Evolutionary conservation across 1,140 invertebrate species (phyloP).

Genomic region (Gonatopus flavifemur): DNA sequence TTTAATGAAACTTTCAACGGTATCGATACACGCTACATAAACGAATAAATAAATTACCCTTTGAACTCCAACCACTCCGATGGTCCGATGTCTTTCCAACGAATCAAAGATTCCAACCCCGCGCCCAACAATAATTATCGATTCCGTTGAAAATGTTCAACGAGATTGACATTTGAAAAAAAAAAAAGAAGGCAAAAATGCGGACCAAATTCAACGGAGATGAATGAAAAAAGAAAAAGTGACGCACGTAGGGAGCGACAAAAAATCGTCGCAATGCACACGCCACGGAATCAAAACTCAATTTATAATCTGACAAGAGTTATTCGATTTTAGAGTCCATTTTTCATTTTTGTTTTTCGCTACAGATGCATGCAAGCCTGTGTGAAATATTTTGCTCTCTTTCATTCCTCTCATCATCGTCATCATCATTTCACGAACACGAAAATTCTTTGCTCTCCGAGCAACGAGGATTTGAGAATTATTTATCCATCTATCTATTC

Average conservation of each 20-base stretch:
- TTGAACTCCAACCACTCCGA: too few species aligned
- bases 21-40: too few species aligned
- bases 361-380: slow-evolving; percentile 26
- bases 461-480: slow-evolving; percentile 1
- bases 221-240: slow-evolving; percentile 36
- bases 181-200: slow-evolving; percentile 13
- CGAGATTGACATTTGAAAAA: slow-evolving; percentile 27
- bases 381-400: too few species aligned
- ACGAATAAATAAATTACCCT: too few species aligned
- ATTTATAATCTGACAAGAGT: slow-evolving; percentile 53
- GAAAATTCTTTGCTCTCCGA: not conserved
- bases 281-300: slow-evolving; percentile 45
- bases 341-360: slow-evolving; percentile 41
- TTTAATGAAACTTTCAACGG: too few species aligned
- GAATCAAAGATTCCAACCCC: too few species aligned
- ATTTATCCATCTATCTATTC: too few species aligned
- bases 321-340: slow-evolving; percentile 54
- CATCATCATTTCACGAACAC: not conserved
- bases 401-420: too few species aligned
- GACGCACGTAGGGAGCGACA: slow-evolving; percentile 20
- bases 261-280: slow-evolving; percentile 26
- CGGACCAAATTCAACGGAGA: slow-evolving; percentile 30
- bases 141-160: slow-evolving; percentile 43
- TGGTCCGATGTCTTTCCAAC: too few species aligned
- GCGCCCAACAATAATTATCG: slow-evolving; percentile 45